Conservation (phyloP, 2,888 invertebrate species). For the Hemicrepidius hirtus region DNA sequence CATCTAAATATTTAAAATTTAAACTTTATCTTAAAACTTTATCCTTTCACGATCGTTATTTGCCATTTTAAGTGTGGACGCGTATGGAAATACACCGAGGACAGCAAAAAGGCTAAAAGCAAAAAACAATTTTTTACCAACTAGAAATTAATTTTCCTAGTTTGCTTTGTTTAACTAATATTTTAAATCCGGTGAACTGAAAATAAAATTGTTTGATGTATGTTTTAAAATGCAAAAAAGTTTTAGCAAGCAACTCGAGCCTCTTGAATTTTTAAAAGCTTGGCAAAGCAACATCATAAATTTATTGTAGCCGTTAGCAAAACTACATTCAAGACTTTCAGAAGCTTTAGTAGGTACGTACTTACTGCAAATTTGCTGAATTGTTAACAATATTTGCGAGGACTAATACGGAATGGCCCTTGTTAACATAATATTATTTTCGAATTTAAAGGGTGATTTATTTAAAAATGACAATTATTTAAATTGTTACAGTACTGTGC, state of each 20-base stretch:
- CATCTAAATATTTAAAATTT: slow-evolving; percentile 31
- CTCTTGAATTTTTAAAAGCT: slow-evolving; percentile 18
- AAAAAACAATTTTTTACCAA: not conserved
- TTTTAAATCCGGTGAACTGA: too few relatives aligned
- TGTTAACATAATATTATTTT: too few relatives aligned
- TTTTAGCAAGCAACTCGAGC: slow-evolving; percentile 2
- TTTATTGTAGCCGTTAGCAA: slow-evolving; percentile 12
- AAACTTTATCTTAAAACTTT: slow-evolving; percentile 4
- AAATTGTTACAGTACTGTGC: too few relatives aligned
- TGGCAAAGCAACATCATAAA: slow-evolving; percentile 3
- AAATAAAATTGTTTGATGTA: not conserved
- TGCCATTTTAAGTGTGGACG: slow-evolving; percentile 8
- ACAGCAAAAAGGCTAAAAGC: not conserved
- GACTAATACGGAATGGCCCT: too few relatives aligned
- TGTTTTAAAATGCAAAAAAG: slow-evolving; percentile 17
- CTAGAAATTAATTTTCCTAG: too few relatives aligned
- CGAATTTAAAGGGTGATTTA: too few relatives aligned
- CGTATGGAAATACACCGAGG: slow-evolving; percentile 7
- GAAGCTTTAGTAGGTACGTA: too few relatives aligned
- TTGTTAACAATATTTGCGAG: too few relatives aligned
- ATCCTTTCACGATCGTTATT: slow-evolving; percentile 15
- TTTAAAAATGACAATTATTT: too few relatives aligned
- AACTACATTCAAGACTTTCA: not conserved
- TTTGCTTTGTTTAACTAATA: too few relatives aligned
- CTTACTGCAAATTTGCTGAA: not conserved